Evolutionary conservation across 2,797 vertebrate species (phyloP), one percentile per base, ranked within the genome.

Genomic region (Aldrovandia affinis): DNA sequence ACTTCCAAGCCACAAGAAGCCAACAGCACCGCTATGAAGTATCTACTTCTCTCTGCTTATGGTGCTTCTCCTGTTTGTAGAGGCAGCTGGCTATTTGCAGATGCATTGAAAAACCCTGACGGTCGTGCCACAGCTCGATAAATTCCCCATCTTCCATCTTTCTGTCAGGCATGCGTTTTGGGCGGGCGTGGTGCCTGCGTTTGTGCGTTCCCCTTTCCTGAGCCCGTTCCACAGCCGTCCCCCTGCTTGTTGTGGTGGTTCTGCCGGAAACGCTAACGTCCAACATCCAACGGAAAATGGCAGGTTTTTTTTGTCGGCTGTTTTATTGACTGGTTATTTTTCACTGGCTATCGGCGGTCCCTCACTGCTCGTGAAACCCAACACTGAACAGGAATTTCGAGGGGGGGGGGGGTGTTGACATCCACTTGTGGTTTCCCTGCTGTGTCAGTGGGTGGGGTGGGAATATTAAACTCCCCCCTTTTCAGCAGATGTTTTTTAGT

Each of bases 291-390:
- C 33, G 7, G 28, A 70, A 70, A 70, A 70, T 70, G 30, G 61
- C 61, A 28, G 61, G 28, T 30, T 65, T 63, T 65, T 65, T 10
- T 65, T n/a, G 7, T 28, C 28, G n/a, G 18, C 36, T 70, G 36
- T 36, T 30, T 30, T 39, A 5, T 36, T 39, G 65, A 36, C 30
- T 15, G 65, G 65, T 39, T 70, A 70, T 39, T 70, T 70, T 70
- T 70, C 65, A 70, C 33, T 39, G 33, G 65, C 1, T 28, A 14
- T 30, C 6, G 10, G 65, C 65, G 15, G 28, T 39, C 61, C n/a
- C 61, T 63, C 61, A 63, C 25, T 63, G 61, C 65, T 70, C 33
- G n/a, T 70, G 65, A 70, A 70, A 70, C 65, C 65, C 65, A 70
- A 70, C 65, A 70, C 65, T 70, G 65, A 5, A 70, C 30, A 70